Base-by-base conservation (phyloP, 2,888 invertebrate species). In the Tiliacea citrago region DNA sequence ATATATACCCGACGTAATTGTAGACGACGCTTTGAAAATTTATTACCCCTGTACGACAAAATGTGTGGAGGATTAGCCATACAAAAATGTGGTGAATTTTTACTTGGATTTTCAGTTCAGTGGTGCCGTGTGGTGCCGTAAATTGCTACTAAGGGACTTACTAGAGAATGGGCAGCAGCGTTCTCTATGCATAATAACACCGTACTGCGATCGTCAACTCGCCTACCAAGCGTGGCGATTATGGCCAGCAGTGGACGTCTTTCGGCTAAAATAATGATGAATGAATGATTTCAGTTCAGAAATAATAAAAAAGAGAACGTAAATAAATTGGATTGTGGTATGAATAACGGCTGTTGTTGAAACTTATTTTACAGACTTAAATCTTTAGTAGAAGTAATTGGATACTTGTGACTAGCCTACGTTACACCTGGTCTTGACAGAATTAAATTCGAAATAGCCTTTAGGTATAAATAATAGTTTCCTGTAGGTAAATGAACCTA, bases 21-120 rank as follows among this genome's bases (percentile, higher is more conserved):
- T 62, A 69, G 66, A 79, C 57, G 71, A 55, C 42, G 53, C 75
- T 78, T 77, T 75, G 42, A 39, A 77, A 83, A 87, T 87, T 77
- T 79, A 86, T 78, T 72, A 77, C 80, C 49, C 62, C 6, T 42
- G 51, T 73, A 72, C 76, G 3, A 57, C 76, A 61, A 87, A 86
- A 81, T 87, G 79, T 79, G 49, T 73, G 58, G n/a, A 24, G 75
- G 62, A 75, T 85, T 79, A 77, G 49, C 61, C 53, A 55, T 62
- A 71, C 63, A 73, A 85, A 84, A 86, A 78, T 73, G 75, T 24
- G 51, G 58, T 61, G 24, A 66, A 73, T 53, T 85, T 74, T 55
- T 51, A 77, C 63, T 79, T 67, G 49, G 29, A 35, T 66, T 79
- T 29, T 29, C 29, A 29, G 29, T 29, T 29, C 29, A 29, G 29